Percentiles rank a stretch among this genome's conserved stretches.
These are phyloP conservation scores for Drosophila atroscutellata DNA, from an alignment of 2,888 invertebrate species.

Conservation along the genomic window DNA sequence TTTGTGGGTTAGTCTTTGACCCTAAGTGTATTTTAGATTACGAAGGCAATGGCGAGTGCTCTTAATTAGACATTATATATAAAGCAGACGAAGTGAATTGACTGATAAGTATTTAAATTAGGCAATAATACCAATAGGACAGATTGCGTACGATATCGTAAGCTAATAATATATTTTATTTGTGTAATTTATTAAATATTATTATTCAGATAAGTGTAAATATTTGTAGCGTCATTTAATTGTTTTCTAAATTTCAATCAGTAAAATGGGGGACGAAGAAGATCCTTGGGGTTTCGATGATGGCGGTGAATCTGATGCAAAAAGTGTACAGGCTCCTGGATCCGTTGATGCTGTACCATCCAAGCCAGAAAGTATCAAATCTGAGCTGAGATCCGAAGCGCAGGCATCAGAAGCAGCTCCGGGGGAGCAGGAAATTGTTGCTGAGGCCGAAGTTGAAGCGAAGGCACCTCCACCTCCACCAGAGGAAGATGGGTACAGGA, in stretches of 20 bases:
- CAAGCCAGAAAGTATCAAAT: constrained; percentile 83
- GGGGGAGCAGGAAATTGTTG: constrained; percentile 70
- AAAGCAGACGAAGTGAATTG: neutral
- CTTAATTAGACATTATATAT: constrained; percentile 3
- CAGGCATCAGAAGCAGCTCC: constrained; percentile 21
- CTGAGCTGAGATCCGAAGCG: constrained; percentile 60
- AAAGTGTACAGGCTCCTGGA: constrained; percentile 54
- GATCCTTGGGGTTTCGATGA: constrained; percentile 87
- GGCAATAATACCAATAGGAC: constrained; percentile 1
- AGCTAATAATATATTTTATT: neutral
- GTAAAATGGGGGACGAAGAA: constrained; percentile 86
- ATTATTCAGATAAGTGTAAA: neutral
- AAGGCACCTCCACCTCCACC: constrained; percentile 85
- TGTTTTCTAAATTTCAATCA: constrained; percentile 3
- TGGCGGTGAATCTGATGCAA: constrained; percentile 64
- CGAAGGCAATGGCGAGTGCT: constrained; percentile 12
- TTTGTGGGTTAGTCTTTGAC: constrained; percentile 9
- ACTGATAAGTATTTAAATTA: constrained; percentile 5
- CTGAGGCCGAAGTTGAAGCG: constrained; percentile 85
- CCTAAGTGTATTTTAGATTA: constrained; percentile 12
- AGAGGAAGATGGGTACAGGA: constrained; percentile 87
- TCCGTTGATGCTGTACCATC: constrained; percentile 66
- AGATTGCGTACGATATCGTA: neutral
- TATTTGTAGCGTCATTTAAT: neutral
- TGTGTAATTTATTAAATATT: neutral